Evolutionary conservation across 2,797 vertebrate species (phyloP), one percentile per base, ranked within the genome.

Genomic region (Typhlichthys subterraneus): DNA sequence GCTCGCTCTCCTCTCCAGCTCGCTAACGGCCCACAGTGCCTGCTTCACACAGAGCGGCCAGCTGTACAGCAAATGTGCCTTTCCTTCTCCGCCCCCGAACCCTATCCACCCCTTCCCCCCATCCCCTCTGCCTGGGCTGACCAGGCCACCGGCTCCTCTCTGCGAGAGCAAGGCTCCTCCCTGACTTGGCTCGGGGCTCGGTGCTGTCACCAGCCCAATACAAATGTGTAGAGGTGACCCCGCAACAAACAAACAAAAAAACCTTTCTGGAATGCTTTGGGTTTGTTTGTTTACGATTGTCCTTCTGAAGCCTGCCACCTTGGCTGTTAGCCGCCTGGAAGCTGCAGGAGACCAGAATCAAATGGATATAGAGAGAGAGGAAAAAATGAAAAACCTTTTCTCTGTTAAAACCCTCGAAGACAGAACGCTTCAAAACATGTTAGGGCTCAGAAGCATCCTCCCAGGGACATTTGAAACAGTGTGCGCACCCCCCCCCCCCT

Each of bases 11-110:
- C 84, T 95, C 95, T 95, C 94, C 95, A 95, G 93, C 94, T 94
- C 94, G 91, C 93, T 93, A 94, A 94, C 95, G 94, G 95, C 95
- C 95, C 95, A 95, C 94, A 94, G 93, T 95, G 94, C 94, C 93
- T 85, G 96, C 94, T 95, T 96, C 97, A 98, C 96, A 98, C 96
- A 95, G 97, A 94, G 97, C 93, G 88, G 94, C 97, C 97, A 98
- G 97, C 97, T 99, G 97, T 97, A 97, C 96, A 96, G 96, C 95
- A 98, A 99, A 98, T 98, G 95, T 95, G 94, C 88, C 91, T 91
- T 89, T 95, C 89, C 89, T 89, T 86, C 85, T 89, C 88, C 88
- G 87, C 88, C 90, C 90, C 91, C 91, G 70, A 88, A 87, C 87
- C 86, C 84, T 88, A 38, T 56, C 88, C 83, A 87, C 87, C 90